Evolutionary conservation across 2,113 vertebrate genomes (phyloP), one percentile per base, ranked within the genome.

Genomic region (Ranitomeya variabilis): DNA sequence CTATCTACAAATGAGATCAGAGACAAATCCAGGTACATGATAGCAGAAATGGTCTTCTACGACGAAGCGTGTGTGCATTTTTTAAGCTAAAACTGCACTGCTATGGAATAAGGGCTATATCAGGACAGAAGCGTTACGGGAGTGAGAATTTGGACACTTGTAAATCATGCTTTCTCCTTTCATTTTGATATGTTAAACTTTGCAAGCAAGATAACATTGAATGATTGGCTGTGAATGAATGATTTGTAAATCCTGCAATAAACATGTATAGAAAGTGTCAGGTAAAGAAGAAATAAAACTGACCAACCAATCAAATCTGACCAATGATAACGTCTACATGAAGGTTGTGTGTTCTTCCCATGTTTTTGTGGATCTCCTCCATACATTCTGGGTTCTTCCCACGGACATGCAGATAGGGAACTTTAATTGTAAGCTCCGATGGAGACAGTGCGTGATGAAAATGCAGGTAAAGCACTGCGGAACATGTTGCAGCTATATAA

Each of bases 11-110:
- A 81, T 81, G 57, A 31, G 80, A 81, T 81, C 80, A 81, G 26
- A 81, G 80, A 81, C 80, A 81, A 81, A 81, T 81, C 80, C 80
- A 59, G 57, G 80, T 81, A 81, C 80, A 80, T 80, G 79, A 80
- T 80, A 80, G 57, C 54, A 80, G n/a, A 59, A 80, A 80, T 80
- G 3, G 54, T 80, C 55, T 80, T 54, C 54, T 59, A 80, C 60
- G 55, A 59, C 10, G 23, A 52, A 79, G n/a, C 9, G 21, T 9
- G 18, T 21, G 12, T 52, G 18, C 16, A 37, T 76, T 76, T 51
- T 26, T 76, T 45, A 37, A 51, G 45, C 73, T 52, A 31, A 76
- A 19, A 76, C 14, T 52, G 45, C 37, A 21, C 37, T 19, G 45
- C 18, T 52, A 4, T 76, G 37, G 71, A 51, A 19, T 10, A 52